Evolutionary conservation across 2,888 invertebrate species (phyloP), one percentile per base, ranked within the genome.

Genomic region (Pyrgus malvae): DNA sequence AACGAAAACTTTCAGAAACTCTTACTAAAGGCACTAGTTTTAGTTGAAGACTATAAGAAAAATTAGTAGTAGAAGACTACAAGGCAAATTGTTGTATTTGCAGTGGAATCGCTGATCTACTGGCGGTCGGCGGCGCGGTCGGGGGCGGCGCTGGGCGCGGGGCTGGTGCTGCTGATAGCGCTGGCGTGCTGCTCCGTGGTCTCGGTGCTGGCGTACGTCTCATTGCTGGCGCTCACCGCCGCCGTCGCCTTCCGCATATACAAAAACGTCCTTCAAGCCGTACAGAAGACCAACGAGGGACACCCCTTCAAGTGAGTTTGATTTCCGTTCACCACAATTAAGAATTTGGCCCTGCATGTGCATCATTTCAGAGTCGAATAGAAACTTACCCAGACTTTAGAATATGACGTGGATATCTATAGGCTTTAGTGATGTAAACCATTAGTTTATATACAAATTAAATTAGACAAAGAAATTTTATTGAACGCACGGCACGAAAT

Each of bases 61-160:
- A n/a, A n/a, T n/a, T n/a, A n/a, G n/a, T n/a, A n/a, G 37, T 17
- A 37, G 37, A 37, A 17, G 14, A 9, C 17, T 37, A 17, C 1
- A 21, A 21, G 9, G 19, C 3, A 5, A 11, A 3, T 5, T 19
- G 2, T 19, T 11, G 19, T 40, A 19, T 93, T n/a, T 93, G 6
- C 92, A 97, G 97, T 97, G 93, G 95, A 97, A 90, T 96, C 97
- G 78, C 92, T 99, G 86, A 95, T 99, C 85, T 99, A 99, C 92
- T 99, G 99, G 99, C 95, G 98, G 67, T 96, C 97, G 91, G 95
- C 97, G 69, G 97, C 96, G 91, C 97, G 96, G 90, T 97, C 98
- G 64, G 99, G 97, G 67, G 94, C 95, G 73, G 98, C 98, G 64
- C 97, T 99, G 83, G 98, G 97, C 78, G 94, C 95, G 68, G 95